phyloP scores from a whole-genome alignment of 2,797 vertebrate genomes.

The Poeciliopsis presidionis region DNA sequence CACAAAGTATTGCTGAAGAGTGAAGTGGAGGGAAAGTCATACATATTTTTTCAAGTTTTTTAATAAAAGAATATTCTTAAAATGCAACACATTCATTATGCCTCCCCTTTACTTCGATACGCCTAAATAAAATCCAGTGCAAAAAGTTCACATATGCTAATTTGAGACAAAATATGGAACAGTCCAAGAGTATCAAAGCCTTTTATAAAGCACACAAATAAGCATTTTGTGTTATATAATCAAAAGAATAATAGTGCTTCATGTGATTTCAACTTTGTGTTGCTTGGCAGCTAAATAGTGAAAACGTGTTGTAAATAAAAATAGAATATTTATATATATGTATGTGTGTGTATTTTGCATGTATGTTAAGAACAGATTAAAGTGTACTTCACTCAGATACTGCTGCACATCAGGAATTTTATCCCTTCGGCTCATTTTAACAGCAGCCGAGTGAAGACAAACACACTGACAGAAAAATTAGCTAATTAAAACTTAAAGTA shows the following conservation, averaged over 20 bases:
- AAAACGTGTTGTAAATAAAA: conserved; percentile 42
- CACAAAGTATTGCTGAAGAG: not conserved
- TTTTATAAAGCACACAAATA: not conserved
- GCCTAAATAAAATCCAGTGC: not conserved
- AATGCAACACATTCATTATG: not conserved
- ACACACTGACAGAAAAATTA: conserved; percentile 36
- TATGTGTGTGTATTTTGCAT: conserved; percentile 26
- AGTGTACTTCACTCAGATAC: conserved; percentile 21
- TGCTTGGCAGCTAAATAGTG: conserved; percentile 66
- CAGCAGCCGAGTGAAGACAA: conserved; percentile 41
- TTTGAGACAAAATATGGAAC: not conserved
- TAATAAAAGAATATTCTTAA: not conserved
- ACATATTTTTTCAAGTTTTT: not conserved
- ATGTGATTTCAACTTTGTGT: conserved; percentile 47
- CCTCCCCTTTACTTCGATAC: not conserved
- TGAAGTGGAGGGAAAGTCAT: not conserved
- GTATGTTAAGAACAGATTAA: conserved; percentile 27
- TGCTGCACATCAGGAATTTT: conserved; percentile 22
- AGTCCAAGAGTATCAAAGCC: not conserved
- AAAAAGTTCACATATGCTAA: not conserved
- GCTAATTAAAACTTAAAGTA: conserved; percentile 42
- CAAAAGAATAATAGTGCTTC: conserved; percentile 16
- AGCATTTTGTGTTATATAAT: conserved; percentile 4
- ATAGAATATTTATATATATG: conserved; percentile 31
- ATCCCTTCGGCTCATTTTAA: conserved; percentile 34